Evolutionary conservation across 2,797 vertebrate species (phyloP).

Genomic region (Naso thynnoides): DNA sequence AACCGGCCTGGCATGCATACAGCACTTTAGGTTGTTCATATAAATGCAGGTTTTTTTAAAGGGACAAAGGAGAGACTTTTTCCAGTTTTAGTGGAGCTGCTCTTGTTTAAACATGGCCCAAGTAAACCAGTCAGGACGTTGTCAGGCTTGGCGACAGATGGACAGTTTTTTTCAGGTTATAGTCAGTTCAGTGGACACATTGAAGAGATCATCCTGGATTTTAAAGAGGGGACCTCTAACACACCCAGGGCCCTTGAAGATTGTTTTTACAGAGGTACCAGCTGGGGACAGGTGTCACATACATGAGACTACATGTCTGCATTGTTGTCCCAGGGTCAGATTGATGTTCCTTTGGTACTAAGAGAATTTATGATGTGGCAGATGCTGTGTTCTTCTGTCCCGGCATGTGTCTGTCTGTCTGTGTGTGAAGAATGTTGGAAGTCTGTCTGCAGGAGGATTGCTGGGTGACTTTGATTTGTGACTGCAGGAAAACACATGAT

Average conservation of each 20-base stretch:
- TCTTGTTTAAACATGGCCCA: too few species aligned
- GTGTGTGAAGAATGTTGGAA: constrained; percentile 31
- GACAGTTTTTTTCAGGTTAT: constrained; percentile 35
- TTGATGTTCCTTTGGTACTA: constrained; percentile 20
- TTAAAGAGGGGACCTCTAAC: constrained; percentile 4
- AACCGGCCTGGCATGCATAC: too few species aligned
- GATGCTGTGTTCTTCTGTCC: constrained; percentile 33
- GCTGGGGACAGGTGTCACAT: constrained; percentile 48
- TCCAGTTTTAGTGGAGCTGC: too few species aligned
- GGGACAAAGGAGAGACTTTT: too few species aligned
- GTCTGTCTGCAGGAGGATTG: constrained; percentile 30
- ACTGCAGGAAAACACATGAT: constrained; percentile 27
- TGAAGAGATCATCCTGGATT: constrained; percentile 25
- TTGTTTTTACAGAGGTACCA: constrained; percentile 33
- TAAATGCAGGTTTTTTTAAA: too few species aligned
- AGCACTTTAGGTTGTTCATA: too few species aligned
- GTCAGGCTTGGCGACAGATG: constrained; percentile 22
- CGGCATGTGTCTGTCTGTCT: not conserved
- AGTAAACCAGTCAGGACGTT: too few species aligned
- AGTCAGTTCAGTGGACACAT: constrained; percentile 17
- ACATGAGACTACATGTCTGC: constrained; percentile 12
- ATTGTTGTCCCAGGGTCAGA: constrained; percentile 29
- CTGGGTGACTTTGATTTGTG: constrained; percentile 22
- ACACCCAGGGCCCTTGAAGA: not conserved
- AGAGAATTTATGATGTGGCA: constrained; percentile 50